Evolutionary conservation across 2,113 vertebrate genomes (phyloP).

Genomic region (Rhineura floridana): DNA sequence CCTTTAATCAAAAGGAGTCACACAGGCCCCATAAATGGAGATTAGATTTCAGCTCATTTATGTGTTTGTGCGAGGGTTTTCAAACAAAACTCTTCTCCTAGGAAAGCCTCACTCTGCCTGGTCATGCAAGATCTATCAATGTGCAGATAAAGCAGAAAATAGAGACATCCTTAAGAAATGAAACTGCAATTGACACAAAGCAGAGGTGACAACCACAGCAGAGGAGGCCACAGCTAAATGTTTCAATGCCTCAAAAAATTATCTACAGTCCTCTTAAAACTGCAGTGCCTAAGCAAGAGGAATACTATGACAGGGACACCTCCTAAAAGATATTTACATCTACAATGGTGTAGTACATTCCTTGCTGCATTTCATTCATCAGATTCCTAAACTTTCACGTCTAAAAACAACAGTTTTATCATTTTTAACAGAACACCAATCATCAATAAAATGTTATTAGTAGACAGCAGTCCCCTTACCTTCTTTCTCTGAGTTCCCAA

Average conservation of each 20-base stretch:
- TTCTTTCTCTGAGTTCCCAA: constrained; percentile 38
- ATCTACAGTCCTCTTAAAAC: constrained; percentile 58
- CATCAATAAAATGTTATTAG: constrained; percentile 39
- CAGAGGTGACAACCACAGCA: constrained; percentile 75
- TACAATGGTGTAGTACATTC: constrained; percentile 42
- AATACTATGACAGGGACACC: constrained; percentile 47
- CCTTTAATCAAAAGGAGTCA: constrained; percentile 17
- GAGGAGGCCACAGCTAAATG: constrained; percentile 58
- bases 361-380: constrained; percentile 37
- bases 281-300: constrained; percentile 35
- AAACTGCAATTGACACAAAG: constrained; percentile 71
- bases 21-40: constrained; percentile 38
- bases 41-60: constrained; percentile 41
- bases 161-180: constrained; percentile 78
- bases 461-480: constrained; percentile 56
- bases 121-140: constrained; percentile 65
- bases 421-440: constrained; percentile 24
- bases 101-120: constrained; percentile 52
- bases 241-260: constrained; percentile 61
- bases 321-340: constrained; percentile 43
- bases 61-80: neutral
- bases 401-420: constrained; percentile 6
- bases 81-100: constrained; percentile 24
- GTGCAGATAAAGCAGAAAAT: constrained; percentile 81
- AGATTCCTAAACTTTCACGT: constrained; percentile 24